Evolutionary conservation across 2,797 vertebrate species (phyloP).

Genomic region (Malacoctenus gilli): DNA sequence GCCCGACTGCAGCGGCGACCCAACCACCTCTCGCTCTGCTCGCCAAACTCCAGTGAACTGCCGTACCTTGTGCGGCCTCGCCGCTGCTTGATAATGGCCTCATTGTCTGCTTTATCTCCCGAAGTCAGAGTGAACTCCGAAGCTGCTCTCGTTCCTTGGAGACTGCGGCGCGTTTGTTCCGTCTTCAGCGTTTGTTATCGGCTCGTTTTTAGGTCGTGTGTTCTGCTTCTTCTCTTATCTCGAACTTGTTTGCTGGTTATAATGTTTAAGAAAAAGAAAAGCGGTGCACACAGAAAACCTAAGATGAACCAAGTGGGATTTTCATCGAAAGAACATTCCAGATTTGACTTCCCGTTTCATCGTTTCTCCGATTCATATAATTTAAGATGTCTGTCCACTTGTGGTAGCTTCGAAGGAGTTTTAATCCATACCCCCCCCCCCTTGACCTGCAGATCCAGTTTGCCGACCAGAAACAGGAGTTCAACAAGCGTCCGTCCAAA

Average conservation of each 20-base stretch:
- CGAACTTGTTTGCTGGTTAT: no score
- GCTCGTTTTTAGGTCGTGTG: neutral
- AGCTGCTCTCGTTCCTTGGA: slow-evolving; percentile 1
- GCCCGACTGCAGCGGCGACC: slow-evolving; percentile 13
- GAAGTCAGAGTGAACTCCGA: slow-evolving; percentile 31
- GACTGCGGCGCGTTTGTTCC: neutral
- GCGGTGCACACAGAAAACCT: no score
- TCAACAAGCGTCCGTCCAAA: slow-evolving; percentile 97
- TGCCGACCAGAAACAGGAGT: slow-evolving; percentile 98
- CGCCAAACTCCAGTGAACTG: slow-evolving; percentile 17
- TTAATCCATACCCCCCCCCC: neutral
- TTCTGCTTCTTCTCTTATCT: no score
- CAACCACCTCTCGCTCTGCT: neutral
- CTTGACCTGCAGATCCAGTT: slow-evolving; percentile 90
- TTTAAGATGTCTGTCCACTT: no score
- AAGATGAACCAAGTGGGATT: no score
- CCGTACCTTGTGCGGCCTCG: slow-evolving; percentile 37
- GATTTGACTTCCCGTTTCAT: no score
- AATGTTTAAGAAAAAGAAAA: neutral
- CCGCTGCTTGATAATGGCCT: slow-evolving; percentile 22
- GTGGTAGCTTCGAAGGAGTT: no score
- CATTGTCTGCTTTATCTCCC: slow-evolving; percentile 53
- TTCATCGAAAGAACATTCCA: no score
- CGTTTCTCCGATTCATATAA: no score
- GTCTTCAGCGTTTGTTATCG: neutral